These are phyloP conservation scores for Harpagus bidentatus DNA, from an alignment of 2,113 vertebrate genomes.

Conservation along the genomic window DNA sequence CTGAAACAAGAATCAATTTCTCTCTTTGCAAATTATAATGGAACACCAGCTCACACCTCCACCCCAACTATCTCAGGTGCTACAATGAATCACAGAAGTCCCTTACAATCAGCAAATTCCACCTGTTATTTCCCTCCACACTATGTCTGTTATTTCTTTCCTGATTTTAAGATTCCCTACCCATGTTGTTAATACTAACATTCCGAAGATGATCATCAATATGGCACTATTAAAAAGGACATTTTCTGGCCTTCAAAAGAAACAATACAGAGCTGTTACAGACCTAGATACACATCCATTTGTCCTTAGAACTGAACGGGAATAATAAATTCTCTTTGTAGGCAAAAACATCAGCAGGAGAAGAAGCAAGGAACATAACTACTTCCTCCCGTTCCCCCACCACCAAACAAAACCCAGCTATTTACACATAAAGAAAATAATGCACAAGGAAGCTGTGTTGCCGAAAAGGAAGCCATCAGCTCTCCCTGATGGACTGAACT, in stretches of 20 bases:
- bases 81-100: background rate
- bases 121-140: background rate
- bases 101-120: background rate
- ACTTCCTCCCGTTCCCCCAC: background rate
- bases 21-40: background rate
- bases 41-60: background rate
- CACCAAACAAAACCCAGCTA: background rate
- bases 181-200: background rate
- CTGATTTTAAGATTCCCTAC: background rate
- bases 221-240: background rate
- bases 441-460: background rate
- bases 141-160: background rate
- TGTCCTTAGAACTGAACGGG: background rate
- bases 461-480: background rate
- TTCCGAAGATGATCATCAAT: background rate
- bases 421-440: background rate
- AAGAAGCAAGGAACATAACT: background rate
- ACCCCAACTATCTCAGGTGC: background rate
- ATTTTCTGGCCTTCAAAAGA: background rate
- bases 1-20: background rate
- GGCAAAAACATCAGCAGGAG: background rate
- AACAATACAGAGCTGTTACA: conserved; percentile 3
- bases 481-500: background rate
- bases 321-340: conserved; percentile 13
- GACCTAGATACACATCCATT: background rate